Base-by-base conservation (phyloP, 2,888 invertebrate species). In the Trachelus stipa region DNA sequence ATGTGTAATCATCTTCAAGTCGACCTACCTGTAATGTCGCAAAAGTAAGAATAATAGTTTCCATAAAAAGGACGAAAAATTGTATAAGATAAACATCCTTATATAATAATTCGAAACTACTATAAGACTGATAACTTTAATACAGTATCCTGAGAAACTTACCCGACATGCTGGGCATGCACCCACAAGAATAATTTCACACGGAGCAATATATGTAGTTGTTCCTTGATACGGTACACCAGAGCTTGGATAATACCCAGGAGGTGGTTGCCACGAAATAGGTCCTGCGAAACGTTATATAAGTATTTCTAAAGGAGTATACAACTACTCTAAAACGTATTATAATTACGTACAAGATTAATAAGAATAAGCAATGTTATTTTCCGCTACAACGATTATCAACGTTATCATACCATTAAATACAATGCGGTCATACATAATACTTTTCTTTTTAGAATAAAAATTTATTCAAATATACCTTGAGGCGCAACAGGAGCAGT, bases 151-250 rank as follows among this genome's bases (percentile, higher is more conserved):
- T 34, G 12, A 76, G 56, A 31, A 76, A 87, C 92, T 90, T 88
- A 94, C 96, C 84, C 97, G 93, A 89, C 98, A 98, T 1, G 96
- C 96, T 1, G 98, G 98, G 91, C 98, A 98, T 3, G 96, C 97
- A 0, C 97, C 97, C 0, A 98, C 95, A 0, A 97, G 92, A 81
- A 97, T 95, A 68, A 97, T 96, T 81, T 96, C 95, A 4, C 95
- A 95, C 75, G 95, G 94, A 81, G 95, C 94, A 79, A 95, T 93
- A 34, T 95, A 93, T 75, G 92, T 90, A 6, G 93, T 93, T 3
- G 95, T 93, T 31, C 80, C 82, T 76, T 84, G 84, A 76, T 76
- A 79, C 0, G 76, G 80, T 34, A 76, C 35, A 12, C 87, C 87
- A 12, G 91, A 90, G 3, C 88, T 92, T 0, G 93, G 93, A 40